These are phyloP conservation scores for Nezara viridula DNA, from an alignment of 2,888 invertebrate genomes.

Conservation along the genomic window DNA sequence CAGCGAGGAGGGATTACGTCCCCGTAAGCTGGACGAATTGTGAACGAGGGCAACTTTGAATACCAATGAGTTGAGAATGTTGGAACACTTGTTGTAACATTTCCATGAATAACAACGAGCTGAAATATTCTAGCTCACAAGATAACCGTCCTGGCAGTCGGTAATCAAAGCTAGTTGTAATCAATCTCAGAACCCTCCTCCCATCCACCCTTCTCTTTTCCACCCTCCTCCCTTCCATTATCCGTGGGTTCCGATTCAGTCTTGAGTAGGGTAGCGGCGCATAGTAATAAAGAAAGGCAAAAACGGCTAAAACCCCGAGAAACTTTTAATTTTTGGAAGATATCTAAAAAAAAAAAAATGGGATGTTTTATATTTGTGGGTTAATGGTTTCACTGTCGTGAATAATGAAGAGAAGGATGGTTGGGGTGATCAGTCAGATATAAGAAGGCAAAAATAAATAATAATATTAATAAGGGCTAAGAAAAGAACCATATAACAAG, in stretches of 20 bases:
- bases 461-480: no score
- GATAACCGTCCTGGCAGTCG: no score
- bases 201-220: neutral
- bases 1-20: neutral
- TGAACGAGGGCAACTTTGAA: neutral
- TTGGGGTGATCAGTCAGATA: no score
- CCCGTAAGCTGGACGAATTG: neutral
- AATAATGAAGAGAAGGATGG: no score
- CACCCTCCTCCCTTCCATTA: neutral
- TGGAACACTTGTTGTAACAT: neutral
- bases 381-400: no score
- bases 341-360: no score
- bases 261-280: neutral
- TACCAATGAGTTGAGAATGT: neutral
- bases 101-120: neutral
- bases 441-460: no score
- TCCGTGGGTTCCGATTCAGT: neutral
- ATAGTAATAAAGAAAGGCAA: no score
- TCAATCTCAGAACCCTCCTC: neutral
- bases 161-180: neutral
- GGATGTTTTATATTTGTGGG: no score
- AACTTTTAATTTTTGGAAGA: no score
- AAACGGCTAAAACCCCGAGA: no score
- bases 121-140: neutral
- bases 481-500: no score